phyloP scores from a whole-genome alignment of 37 sponge, comb jelly and placozoan genomes.

The Corticium candelabrum region DNA sequence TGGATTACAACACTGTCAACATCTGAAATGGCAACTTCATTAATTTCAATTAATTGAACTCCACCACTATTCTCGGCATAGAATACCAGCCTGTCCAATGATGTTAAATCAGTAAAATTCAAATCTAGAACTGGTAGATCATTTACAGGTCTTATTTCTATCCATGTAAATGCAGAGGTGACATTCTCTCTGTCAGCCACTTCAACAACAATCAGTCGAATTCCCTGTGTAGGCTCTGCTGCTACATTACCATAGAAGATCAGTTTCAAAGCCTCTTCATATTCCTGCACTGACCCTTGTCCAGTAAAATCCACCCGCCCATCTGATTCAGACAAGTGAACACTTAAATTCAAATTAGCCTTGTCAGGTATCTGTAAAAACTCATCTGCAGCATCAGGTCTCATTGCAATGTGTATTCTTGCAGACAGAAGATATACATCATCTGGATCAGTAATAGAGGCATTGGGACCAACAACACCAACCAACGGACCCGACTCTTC shows the following conservation, averaged over 20 bases:
- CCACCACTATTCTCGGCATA: not conserved
- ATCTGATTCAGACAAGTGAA: not conserved
- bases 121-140: not conserved
- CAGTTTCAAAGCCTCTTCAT: not conserved
- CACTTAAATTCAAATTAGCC: not conserved
- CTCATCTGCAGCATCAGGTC: too few relatives aligned
- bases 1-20: not conserved
- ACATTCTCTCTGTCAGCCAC: not conserved
- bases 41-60: not conserved
- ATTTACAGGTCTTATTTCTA: not conserved
- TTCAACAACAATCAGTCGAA: not conserved
- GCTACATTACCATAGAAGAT: not conserved
- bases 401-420: not conserved
- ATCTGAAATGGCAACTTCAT: not conserved
- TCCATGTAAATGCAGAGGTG: not conserved
- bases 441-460: not conserved
- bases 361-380: too few relatives aligned
- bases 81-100: not conserved
- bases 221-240: not conserved
- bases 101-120: not conserved
- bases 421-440: not conserved
- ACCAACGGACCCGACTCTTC: not conserved
- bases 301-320: not conserved
- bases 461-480: not conserved
- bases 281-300: not conserved